Evolutionary conservation across 2,797 vertebrate species (phyloP), one percentile per base, ranked within the genome.

Genomic region (Lacerta agilis): DNA sequence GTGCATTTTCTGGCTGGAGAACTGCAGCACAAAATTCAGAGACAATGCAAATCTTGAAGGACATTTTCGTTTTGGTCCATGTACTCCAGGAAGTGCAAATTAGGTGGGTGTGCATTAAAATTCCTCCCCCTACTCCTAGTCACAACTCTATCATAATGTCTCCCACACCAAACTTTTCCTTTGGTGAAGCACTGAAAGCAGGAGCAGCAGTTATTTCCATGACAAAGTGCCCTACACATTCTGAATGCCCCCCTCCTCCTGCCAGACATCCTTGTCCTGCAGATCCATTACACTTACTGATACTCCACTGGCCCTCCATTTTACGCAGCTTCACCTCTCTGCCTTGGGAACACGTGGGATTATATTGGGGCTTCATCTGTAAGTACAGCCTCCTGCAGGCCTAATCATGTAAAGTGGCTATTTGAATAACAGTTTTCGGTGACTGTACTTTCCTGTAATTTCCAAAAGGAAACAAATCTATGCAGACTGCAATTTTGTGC

Each of bases 361-460:
- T 94, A 91, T 94, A 90, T 89, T 86, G 89, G 91, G 92, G 87
- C 94, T 92, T 93, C 91, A 79, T 92, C 94, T 92, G 92, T 95
- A 95, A 95, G 94, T 87, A 93, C 94, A 93, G 92, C 84, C 94
- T 96, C 94, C 94, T 88, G 94, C 92, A 93, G 94, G 90, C 90
- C 94, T 89, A 94, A 95, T 95, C 94, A 95, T 90, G 91, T 92
- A 88, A 94, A 94, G 93, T 94, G 94, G 94, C 94, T 92, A 95
- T 95, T 93, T 95, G 93, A 95, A 95, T 95, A 95, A 95, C 91
- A 93, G 93, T 94, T 94, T 94, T 94, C 84, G 90, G 91, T 92
- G 94, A 91, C 94, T 94, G 94, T 90, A 94, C 95, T 94, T 95
- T 94, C 94, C 95, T 95, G 94, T 95, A 96, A 96, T 95, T 96